A percentile compares a stretch with the other conserved stretches of the same genome.
These are phyloP conservation scores for Clarias gariepinus DNA, from an alignment of 2,113 vertebrate species.

Conservation along the genomic window DNA sequence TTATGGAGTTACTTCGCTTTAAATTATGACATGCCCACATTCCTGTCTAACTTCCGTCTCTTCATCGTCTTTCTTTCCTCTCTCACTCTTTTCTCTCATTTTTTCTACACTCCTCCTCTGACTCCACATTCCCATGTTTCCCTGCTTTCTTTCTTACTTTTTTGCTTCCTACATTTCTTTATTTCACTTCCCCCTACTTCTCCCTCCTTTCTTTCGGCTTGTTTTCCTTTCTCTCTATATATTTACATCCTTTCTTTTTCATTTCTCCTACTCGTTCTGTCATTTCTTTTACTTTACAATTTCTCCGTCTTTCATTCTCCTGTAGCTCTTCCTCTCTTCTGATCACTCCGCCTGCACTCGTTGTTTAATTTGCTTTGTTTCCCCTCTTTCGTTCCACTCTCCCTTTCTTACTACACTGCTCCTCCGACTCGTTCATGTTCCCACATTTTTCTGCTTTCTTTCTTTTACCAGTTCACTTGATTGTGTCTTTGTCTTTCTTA, in stretches of 20 bases:
- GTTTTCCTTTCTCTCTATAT: not conserved
- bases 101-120: not conserved
- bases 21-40: too few species aligned
- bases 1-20: too few species aligned
- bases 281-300: not conserved
- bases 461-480: too few species aligned
- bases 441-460: too few species aligned
- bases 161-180: not conserved
- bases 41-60: not conserved
- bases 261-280: rapidly evolving
- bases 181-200: not conserved
- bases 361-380: too few species aligned
- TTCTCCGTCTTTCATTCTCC: too few species aligned
- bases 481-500: too few species aligned
- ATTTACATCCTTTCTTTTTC: not conserved
- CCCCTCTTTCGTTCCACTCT: too few species aligned
- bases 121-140: not conserved
- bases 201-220: not conserved
- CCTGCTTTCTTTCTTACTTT: not conserved
- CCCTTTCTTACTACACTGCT: not conserved
- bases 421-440: too few species aligned
- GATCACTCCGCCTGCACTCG: rapidly evolving
- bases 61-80: not conserved
- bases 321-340: not conserved
- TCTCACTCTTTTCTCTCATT: not conserved